A percentile compares a stretch with the other conserved stretches of the same genome.
Conservation (phyloP, 2,113 vertebrate genomes). For the Archilochus colubris region DNA sequence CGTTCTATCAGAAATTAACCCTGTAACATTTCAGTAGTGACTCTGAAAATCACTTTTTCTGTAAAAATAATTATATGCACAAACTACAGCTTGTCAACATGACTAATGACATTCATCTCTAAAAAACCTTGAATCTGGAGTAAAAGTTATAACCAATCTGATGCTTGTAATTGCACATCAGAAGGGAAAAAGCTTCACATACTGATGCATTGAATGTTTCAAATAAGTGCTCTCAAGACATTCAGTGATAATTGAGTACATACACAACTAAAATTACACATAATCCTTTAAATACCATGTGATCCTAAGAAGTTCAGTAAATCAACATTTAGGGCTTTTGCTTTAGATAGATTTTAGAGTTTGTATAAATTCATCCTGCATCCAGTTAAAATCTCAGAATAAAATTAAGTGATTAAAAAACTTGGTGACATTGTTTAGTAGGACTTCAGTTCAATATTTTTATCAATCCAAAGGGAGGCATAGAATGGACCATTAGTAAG, state of each 20-base stretch:
- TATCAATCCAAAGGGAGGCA: neutral
- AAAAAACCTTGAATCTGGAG: neutral
- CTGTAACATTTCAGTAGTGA: neutral
- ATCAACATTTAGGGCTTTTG: neutral
- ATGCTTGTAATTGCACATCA: neutral
- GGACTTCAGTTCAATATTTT: neutral
- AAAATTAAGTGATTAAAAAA: neutral
- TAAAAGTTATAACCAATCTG: neutral
- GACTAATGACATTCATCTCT: neutral
- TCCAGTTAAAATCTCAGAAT: neutral
- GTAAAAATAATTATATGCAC: neutral
- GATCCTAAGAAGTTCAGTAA: neutral
- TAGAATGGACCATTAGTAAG: neutral
- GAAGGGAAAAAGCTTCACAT: neutral
- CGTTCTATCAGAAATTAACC: neutral
- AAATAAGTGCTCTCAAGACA: neutral
- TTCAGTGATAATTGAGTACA: neutral
- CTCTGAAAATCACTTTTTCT: neutral
- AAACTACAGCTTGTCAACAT: neutral
- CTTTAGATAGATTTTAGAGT: neutral
- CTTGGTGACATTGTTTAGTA: neutral
- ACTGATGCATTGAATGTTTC: neutral
- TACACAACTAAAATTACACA: neutral
- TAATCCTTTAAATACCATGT: neutral
- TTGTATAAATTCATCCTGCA: neutral